These are phyloP conservation scores for Ericerus pela DNA, from an alignment of 1,140 invertebrate genomes.

Conservation along the genomic window DNA sequence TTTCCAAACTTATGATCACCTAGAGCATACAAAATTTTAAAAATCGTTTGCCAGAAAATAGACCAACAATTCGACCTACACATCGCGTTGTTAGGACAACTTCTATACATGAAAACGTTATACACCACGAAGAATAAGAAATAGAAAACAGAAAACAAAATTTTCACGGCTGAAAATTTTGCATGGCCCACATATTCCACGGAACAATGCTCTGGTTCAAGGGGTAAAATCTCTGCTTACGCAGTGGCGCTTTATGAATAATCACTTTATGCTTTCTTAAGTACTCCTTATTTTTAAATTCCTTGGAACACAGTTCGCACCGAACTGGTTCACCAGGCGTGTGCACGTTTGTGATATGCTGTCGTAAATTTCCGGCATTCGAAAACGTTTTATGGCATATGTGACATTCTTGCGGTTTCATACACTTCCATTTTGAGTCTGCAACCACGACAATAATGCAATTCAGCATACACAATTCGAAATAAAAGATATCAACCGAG, in stretches of 20 bases:
- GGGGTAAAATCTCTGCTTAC: conserved; percentile 7
- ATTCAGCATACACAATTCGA: too few relatives aligned
- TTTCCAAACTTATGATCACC: too few relatives aligned
- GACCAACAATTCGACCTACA: too few relatives aligned
- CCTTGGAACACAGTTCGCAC: conserved; percentile 46
- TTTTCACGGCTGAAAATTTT: neutral
- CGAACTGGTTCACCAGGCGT: conserved; percentile 46
- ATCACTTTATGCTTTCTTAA: conserved; percentile 52
- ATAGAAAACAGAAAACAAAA: neutral
- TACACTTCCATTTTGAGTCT: conserved; percentile 22
- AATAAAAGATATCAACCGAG: too few relatives aligned
- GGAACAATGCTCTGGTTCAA: neutral
- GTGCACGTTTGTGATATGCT: conserved; percentile 57
- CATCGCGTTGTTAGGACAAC: too few relatives aligned
- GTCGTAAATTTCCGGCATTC: conserved; percentile 49
- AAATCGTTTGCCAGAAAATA: too few relatives aligned
- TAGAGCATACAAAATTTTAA: too few relatives aligned
- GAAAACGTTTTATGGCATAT: conserved; percentile 51
- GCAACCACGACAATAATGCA: conserved; percentile 1
- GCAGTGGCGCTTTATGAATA: conserved; percentile 35
- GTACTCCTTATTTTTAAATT: conserved; percentile 54
- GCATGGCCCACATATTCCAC: neutral
- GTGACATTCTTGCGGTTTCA: conserved; percentile 35
- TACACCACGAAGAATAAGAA: neutral
- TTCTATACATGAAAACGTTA: too few relatives aligned